Conservation (phyloP, 2,888 invertebrate species). For the Acleris emargana region DNA sequence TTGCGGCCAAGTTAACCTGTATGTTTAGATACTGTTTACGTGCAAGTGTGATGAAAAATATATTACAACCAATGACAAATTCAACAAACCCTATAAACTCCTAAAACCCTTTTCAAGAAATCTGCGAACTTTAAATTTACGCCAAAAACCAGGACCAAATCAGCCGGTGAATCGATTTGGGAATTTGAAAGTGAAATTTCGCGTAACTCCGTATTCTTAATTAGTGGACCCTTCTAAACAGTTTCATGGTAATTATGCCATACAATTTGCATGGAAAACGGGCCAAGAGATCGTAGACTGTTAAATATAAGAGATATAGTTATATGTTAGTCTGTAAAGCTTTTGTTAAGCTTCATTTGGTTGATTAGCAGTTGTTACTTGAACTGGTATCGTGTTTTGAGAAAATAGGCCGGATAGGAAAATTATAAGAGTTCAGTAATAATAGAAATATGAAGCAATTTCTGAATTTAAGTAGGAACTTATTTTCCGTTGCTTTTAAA, state of each 20-base stretch:
- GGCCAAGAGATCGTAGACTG: constrained; percentile 21
- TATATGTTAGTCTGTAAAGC: not conserved
- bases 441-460: too few species aligned
- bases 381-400: not conserved
- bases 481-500: too few species aligned
- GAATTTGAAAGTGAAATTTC: constrained; percentile 72
- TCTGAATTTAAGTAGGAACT: too few species aligned
- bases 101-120: not conserved
- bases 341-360: not conserved
- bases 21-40: too few species aligned
- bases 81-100: too few species aligned
- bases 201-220: constrained; percentile 62
- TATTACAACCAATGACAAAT: too few species aligned
- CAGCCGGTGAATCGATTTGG: constrained; percentile 42
- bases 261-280: constrained; percentile 63
- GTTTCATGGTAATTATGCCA: constrained; percentile 64
- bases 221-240: constrained; percentile 65
- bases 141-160: constrained; percentile 27
- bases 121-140: constrained; percentile 4
- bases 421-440: not conserved
- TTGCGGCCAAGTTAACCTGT: too few species aligned
- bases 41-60: too few species aligned
- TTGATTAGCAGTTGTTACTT: not conserved
- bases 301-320: constrained; percentile 22
- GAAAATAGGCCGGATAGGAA: not conserved